Base-by-base conservation (phyloP, 2,888 invertebrate genomes). In the Drosophila macrospina region DNA sequence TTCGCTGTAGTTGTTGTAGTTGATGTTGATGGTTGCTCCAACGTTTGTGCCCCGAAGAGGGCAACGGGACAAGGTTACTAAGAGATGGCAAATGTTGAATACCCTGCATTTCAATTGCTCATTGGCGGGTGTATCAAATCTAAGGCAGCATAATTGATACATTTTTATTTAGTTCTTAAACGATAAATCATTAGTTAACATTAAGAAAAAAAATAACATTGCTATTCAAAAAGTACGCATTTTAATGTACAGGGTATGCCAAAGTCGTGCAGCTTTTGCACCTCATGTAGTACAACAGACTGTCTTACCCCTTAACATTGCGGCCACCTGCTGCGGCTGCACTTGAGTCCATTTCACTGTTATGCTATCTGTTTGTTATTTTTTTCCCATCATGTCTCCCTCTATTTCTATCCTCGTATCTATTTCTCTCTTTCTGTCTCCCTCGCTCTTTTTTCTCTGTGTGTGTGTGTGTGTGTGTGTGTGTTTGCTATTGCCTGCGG, bases 261-360 rank as follows among this genome's bases (percentile, higher is more conserved):
- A 2, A 0, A 34, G 20, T n/a, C 32, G 32, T 7, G 7, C 15
- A 47, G 10, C n/a, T 3, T 30, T 4, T 4, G 7, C 0, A 2
- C 2, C 10, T 20, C 1, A 8, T 30, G 15, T 32, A 55, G 16
- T 45, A 15, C 51, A 50, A 15, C 51, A 37, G 11, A 48, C 24
- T 64, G 42, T 65, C 37, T 20, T 45, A 13, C 42, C 51, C 67
- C 2, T 30, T 39, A 87, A 82, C 47, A 86, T 79, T 76, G 63
- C 71, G 68, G 85, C 81, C 88, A 85, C 85, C 85, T 85, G 88
- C 85, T 88, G 85, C 86, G 88, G 88, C 74, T 85, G 85, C 87
- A 85, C 81, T 85, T 86, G 78, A 85, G 87, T 88, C 69, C 72
- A 74, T 84, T 88, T 88, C 62, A 66, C 73, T 72, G 66, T 69